Base-by-base conservation (phyloP, 2,888 invertebrate species). In the Vesta saturnalis region DNA sequence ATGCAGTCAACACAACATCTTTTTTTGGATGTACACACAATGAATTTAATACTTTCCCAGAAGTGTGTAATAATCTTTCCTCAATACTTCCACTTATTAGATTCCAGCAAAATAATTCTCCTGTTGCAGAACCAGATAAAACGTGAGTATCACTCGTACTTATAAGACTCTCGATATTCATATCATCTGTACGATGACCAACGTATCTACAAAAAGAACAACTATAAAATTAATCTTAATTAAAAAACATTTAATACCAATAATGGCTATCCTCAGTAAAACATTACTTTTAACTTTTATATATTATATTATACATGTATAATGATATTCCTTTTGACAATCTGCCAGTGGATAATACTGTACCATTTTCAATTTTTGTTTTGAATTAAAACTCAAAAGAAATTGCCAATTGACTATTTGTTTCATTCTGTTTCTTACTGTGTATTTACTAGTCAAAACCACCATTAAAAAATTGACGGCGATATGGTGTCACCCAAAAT, bases 81-180 rank as follows among this genome's bases (percentile, higher is more conserved):
- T 85, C 79, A 1, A 92, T 84, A 76, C 88, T 87, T 3, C 91
- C 90, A 71, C 92, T 92, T 1, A 97, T 89, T 49, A 99, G 86
- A 84, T 97, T 96, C 95, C 97, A 99, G 76, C 91, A 89, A 85
- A 92, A 94, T 4, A 96, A 85, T 74, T 89, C 87, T 0, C 98
- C 98, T 69, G 93, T 92, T 12, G 92, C 92, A 0, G 97, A 97
- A 0, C 99, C 99, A 16, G 95, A 94, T 47, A 98, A 85, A 52
- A 99, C 90, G 76, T 92, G 91, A 55, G 92, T 92, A 81, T 99
- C 98, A 72, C 90, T 92, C 62, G 89, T 87, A 82, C 94, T 92
- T 0, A 97, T 89, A 60, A 92, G 91, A 80, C 94, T 94, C 83
- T 98, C 97, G 49, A 98, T 88, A 77, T 92, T 92, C 82, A 92